Percentiles rank a stretch among this genome's conserved stretches.
phyloP scores from a whole-genome alignment of 2,797 vertebrate genomes.

The Helostoma temminkii region DNA sequence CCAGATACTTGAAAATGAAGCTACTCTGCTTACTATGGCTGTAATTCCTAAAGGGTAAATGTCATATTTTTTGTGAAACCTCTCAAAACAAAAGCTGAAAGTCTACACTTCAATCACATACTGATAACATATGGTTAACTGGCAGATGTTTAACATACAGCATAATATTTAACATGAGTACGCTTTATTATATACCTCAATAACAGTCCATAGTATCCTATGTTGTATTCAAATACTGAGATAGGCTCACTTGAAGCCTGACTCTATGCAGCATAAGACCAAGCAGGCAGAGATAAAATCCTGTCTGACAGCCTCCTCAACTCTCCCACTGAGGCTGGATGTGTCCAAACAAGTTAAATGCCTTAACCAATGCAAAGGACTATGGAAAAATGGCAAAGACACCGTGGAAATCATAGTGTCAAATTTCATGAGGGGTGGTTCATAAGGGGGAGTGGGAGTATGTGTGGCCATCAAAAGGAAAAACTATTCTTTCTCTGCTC shows the following conservation, averaged over 20 bases:
- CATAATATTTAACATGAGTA: not conserved
- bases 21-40: too few species aligned
- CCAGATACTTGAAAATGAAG: too few species aligned
- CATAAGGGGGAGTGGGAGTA: constrained; percentile 20
- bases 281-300: constrained; percentile 21
- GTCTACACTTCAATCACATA: too few species aligned
- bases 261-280: constrained; percentile 10
- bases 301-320: constrained; percentile 37
- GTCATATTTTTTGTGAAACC: too few species aligned
- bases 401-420: constrained; percentile 60
- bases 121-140: too few species aligned
- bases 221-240: constrained; percentile 30
- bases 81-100: too few species aligned
- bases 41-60: too few species aligned
- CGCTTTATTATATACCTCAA: not conserved
- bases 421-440: constrained; percentile 57
- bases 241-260: constrained; percentile 19
- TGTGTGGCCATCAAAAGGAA: constrained; percentile 37
- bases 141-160: not conserved
- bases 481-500: constrained; percentile 40
- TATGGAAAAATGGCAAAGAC: constrained; percentile 45
- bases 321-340: constrained; percentile 49
- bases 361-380: constrained; percentile 37
- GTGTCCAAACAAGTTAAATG: constrained; percentile 69
- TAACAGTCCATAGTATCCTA: constrained; percentile 2